phyloP scores from a whole-genome alignment of 1,140 invertebrate genomes.

The Cecropterus lyciades region DNA sequence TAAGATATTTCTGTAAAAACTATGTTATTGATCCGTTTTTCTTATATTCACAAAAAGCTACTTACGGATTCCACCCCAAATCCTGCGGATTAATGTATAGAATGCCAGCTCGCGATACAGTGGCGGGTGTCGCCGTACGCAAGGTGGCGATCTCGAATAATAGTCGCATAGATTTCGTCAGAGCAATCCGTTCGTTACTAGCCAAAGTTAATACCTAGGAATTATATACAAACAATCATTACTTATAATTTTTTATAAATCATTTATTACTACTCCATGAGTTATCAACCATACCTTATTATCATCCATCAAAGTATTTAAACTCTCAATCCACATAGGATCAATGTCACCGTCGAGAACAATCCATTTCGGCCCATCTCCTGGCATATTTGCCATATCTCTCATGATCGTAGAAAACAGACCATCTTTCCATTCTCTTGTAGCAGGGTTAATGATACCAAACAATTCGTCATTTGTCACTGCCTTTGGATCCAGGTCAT shows the following conservation, averaged over 20 bases:
- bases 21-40: neutral
- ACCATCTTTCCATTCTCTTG: constrained; percentile 98
- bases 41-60: neutral
- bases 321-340: constrained; percentile 98
- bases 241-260: no score
- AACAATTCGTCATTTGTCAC: constrained; percentile 98
- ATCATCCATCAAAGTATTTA: constrained; percentile 95
- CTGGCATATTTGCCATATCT: constrained; percentile 94
- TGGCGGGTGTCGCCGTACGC: constrained; percentile 96
- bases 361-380: constrained; percentile 97
- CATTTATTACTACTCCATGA: no score
- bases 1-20: constrained; percentile 16
- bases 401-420: constrained; percentile 96
- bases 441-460: constrained; percentile 97
- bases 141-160: constrained; percentile 98
- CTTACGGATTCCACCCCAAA: constrained; percentile 98
- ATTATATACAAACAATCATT: neutral
- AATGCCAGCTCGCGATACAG: constrained; percentile 97
- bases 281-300: constrained; percentile 86
- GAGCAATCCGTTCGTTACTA: constrained; percentile 96
- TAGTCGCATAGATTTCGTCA: constrained; percentile 95
- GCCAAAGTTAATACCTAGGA: constrained; percentile 93
- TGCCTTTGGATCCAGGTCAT: constrained; percentile 97
- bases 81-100: constrained; percentile 96
- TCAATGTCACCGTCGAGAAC: constrained; percentile 98